phyloP scores from a whole-genome alignment of 1,140 invertebrate genomes.

The Bombyx mandarina region DNA sequence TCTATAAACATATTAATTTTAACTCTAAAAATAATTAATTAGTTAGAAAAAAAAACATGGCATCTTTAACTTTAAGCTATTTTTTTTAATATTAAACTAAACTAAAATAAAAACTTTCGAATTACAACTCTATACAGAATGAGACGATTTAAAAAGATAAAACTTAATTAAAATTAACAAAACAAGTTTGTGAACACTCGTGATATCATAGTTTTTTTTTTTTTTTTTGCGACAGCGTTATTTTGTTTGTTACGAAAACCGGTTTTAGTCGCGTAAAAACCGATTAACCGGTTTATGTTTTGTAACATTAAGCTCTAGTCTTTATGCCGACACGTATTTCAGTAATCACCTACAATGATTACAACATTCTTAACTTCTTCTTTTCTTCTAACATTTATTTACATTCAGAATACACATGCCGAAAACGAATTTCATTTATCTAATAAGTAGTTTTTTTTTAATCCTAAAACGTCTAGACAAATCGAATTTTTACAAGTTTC shows the following conservation, averaged over 20 bases:
- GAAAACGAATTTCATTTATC: too few relatives aligned
- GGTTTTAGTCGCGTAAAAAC: too few relatives aligned
- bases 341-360: too few relatives aligned
- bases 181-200: constrained; percentile 25
- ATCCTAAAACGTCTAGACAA: too few relatives aligned
- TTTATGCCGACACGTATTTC: too few relatives aligned
- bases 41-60: constrained; percentile 40
- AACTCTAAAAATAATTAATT: constrained; percentile 44
- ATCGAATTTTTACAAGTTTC: too few relatives aligned
- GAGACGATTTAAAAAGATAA: constrained; percentile 24
- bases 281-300: too few relatives aligned
- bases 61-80: constrained; percentile 41
- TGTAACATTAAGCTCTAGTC: too few relatives aligned
- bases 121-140: constrained; percentile 38
- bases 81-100: constrained; percentile 32
- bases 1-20: constrained; percentile 51
- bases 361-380: too few relatives aligned
- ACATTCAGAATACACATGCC: too few relatives aligned
- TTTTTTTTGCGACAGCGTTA: not conserved
- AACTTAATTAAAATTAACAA: constrained; percentile 24
- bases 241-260: not conserved
- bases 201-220: constrained; percentile 1
- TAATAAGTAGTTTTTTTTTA: too few relatives aligned
- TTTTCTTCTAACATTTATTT: too few relatives aligned
- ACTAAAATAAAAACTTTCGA: constrained; percentile 25